A percentile compares a stretch with the other conserved stretches of the same genome.
Conservation (phyloP, 1,140 invertebrate genomes). For the Rhopalosiphum padi region DNA sequence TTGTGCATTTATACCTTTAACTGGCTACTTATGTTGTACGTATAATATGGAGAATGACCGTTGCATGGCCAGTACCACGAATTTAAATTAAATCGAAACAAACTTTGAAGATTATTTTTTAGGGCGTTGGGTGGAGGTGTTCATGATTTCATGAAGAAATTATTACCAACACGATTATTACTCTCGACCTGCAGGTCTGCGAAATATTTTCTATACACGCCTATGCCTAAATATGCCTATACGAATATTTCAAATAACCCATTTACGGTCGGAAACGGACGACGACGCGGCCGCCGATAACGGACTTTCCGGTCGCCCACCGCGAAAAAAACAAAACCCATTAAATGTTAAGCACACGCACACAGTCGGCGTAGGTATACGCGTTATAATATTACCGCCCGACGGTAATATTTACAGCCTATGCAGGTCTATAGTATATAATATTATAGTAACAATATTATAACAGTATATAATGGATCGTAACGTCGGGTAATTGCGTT, state of each 20-base stretch:
- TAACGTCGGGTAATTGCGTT: background rate
- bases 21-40: background rate
- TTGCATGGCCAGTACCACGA: background rate
- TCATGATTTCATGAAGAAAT: background rate
- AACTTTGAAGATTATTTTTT: background rate
- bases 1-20: background rate
- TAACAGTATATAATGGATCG: background rate
- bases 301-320: constrained; percentile 15
- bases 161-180: background rate
- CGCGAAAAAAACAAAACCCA: background rate
- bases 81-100: background rate
- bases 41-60: background rate
- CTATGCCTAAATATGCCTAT: background rate
- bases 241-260: background rate
- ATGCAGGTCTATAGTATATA: background rate
- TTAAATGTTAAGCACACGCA: background rate
- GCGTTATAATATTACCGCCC: background rate
- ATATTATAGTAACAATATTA: background rate
- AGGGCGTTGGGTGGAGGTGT: background rate
- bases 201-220: background rate
- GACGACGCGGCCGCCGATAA: background rate
- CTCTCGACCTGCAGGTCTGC: background rate
- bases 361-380: background rate
- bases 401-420: background rate
- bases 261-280: background rate